Percentiles rank a stretch among this genome's conserved stretches.
Conservation (phyloP, 2,888 invertebrate species). For the Ditylenchus weischeri region DNA sequence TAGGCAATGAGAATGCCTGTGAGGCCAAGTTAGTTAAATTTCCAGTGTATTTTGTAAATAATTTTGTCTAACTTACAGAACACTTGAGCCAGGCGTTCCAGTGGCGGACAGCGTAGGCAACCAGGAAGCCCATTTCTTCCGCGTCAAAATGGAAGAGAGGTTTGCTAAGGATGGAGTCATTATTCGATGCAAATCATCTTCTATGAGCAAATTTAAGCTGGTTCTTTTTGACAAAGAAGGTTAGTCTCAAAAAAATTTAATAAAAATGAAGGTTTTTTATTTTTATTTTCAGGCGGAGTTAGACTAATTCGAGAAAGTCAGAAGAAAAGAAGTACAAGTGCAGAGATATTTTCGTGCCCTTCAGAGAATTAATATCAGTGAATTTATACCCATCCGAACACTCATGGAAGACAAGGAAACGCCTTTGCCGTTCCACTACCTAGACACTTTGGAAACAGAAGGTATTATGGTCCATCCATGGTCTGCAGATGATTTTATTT, state of each 20-base stretch:
- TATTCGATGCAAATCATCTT: conserved; percentile 51
- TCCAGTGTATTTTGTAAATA: not conserved
- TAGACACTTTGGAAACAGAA: conserved; percentile 53
- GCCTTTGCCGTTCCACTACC: conserved; percentile 54
- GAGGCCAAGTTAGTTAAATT: conserved; percentile 8
- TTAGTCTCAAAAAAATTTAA: conserved; percentile 2
- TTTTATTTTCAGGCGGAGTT: conserved; percentile 46
- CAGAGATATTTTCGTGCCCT: conserved; percentile 59
- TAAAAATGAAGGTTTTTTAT: not conserved
- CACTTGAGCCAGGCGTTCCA: conserved; percentile 43
- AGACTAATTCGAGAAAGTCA: conserved; percentile 55
- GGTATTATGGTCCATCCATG: no score
- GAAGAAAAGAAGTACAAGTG: conserved; percentile 53
- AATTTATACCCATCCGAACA: conserved; percentile 54
- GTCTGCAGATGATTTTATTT: no score
- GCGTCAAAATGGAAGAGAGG: conserved; percentile 42
- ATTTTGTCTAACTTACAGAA: conserved; percentile 22
- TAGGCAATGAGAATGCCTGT: conserved; percentile 30
- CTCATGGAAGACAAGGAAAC: conserved; percentile 58
- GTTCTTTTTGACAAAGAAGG: conserved; percentile 58
- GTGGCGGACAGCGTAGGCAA: conserved; percentile 46
- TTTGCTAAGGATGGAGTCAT: conserved; percentile 50
- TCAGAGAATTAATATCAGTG: conserved; percentile 53
- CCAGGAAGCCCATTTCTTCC: conserved; percentile 56
- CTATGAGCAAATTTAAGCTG: conserved; percentile 58